Evolutionary conservation across 1,140 invertebrate species (phyloP).

Genomic region (Drosophila malerkotliana): DNA sequence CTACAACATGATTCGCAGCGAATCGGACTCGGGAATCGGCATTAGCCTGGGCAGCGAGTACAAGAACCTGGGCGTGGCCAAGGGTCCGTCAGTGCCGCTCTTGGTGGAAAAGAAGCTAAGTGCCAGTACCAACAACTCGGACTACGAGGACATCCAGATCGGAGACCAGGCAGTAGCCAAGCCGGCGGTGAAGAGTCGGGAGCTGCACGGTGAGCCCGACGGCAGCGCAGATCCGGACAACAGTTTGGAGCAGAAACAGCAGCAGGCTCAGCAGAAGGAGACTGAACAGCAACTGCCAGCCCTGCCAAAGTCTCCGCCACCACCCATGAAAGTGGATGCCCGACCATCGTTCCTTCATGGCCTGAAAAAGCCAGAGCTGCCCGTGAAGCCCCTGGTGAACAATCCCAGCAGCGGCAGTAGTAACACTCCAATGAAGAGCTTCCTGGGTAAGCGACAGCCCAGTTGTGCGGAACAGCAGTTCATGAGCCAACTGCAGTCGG

Average conservation of each 20-base stretch:
- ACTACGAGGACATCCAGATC: slow-evolving; percentile 83
- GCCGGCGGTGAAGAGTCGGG: slow-evolving; percentile 86
- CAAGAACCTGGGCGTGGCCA: slow-evolving; percentile 55
- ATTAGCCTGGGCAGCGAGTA: slow-evolving; percentile 81
- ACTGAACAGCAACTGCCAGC: slow-evolving; percentile 85
- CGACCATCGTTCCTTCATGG: slow-evolving; percentile 89
- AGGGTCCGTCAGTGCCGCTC: slow-evolving; percentile 27
- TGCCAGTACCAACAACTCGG: slow-evolving; percentile 80
- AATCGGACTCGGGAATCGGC: slow-evolving; percentile 83
- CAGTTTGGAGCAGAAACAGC: slow-evolving; percentile 71
- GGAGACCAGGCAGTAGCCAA: slow-evolving; percentile 63
- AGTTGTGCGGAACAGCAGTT: slow-evolving; percentile 84
- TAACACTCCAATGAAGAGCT: slow-evolving; percentile 53
- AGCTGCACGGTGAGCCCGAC: slow-evolving; percentile 91
- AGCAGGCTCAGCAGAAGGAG: slow-evolving; percentile 23
- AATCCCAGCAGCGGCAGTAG: slow-evolving; percentile 22
- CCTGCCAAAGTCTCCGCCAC: slow-evolving; percentile 86
- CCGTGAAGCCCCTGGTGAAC: slow-evolving; percentile 85
- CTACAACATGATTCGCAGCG: slow-evolving; percentile 84
- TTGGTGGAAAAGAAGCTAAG: slow-evolving; percentile 74
- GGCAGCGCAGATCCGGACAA: slow-evolving; percentile 91
- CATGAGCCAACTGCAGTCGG: slow-evolving; percentile 85
- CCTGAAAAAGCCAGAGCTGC: slow-evolving; percentile 87
- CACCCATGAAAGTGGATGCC: slow-evolving; percentile 85
- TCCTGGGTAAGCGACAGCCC: slow-evolving; percentile 64